Base-by-base conservation (phyloP, 2,888 invertebrate species). In the Portevinia maculata region DNA sequence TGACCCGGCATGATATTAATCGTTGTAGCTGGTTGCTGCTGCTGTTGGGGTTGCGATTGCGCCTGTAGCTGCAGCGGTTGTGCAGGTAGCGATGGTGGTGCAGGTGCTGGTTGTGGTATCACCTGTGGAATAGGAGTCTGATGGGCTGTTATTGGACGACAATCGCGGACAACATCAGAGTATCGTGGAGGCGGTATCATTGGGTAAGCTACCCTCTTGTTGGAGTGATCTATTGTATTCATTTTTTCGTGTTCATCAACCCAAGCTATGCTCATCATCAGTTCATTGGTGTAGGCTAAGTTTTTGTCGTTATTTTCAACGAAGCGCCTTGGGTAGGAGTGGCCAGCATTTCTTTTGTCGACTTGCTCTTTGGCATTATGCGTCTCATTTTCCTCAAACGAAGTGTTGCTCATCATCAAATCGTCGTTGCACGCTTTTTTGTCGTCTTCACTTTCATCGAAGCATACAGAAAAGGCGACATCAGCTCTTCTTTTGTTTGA, bases 211-310 rank as follows among this genome's bases (percentile, higher is more conserved):
- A 6, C 9, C 6, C 30, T 48, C 13, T 53, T 53, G 3, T 28
- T n/a, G 0, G 50, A n/a, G 2, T 46, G 15, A 3, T 73, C 78
- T 28, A 50, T 55, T 0, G 67, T 5, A 24, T 24, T 24, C 34
- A 32, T 64, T 13, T 71, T 52, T 28, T 34, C 46, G 7, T 60
- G 44, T 11, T 71, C 53, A 46, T 71, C 83, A 15, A 83, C 73
- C 21, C 78, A 78, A 1, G 83, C 83, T 15, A 83, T 83, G 17
- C 83, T 83, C 15, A 78, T 11, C 81, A 81, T 81, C 24, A 69
- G 76, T 7, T 76, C 59, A n/a, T 69, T 70, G 0, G 81, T 75
- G 46, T 81, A 81, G 8, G 81, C 24, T 75, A 24, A 75, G 57
- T 32, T 70, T 57, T 11, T 44, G 9, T 62, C 39, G 0, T 15